Percentiles rank a stretch among this genome's conserved stretches.
phyloP scores from a whole-genome alignment of 2,113 vertebrate species.

The Isichthys henryi region DNA sequence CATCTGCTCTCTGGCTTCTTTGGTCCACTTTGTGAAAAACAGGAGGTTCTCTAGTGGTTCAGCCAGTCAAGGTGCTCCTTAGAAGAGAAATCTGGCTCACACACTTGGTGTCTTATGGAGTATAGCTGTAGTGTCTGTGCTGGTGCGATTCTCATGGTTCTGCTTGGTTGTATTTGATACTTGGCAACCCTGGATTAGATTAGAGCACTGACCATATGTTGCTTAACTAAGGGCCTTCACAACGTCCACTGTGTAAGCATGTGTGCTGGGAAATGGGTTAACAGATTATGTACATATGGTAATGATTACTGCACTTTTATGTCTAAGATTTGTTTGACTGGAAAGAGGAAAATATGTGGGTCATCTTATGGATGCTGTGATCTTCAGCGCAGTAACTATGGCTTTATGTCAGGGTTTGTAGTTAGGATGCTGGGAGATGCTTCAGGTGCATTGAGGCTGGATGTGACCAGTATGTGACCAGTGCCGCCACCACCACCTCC shows the following conservation, averaged over 20 bases:
- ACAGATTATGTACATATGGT: neutral
- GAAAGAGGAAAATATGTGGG: neutral
- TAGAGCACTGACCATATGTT: neutral
- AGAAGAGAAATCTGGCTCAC: neutral
- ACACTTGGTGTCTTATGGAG: neutral
- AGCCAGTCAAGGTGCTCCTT: neutral
- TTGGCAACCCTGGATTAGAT: neutral
- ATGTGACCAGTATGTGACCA: conserved; percentile 40
- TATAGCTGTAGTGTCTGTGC: neutral
- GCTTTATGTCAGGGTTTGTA: conserved; percentile 36
- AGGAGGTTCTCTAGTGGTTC: neutral
- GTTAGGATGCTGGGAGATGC: conserved; percentile 66
- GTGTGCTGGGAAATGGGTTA: neutral
- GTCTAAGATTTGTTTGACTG: neutral
- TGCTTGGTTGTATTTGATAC: neutral
- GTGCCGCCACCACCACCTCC: conserved; percentile 58
- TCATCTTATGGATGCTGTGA: neutral
- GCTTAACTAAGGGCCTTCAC: neutral
- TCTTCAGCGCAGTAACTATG: conserved; percentile 36
- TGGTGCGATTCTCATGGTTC: neutral
- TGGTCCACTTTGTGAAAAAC: neutral
- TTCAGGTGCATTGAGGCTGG: conserved; percentile 46
- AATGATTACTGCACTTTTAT: neutral
- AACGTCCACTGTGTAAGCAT: neutral
- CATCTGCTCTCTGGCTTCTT: neutral